phyloP scores from a whole-genome alignment of 2,113 vertebrate genomes.

The Dromaius novaehollandiae region DNA sequence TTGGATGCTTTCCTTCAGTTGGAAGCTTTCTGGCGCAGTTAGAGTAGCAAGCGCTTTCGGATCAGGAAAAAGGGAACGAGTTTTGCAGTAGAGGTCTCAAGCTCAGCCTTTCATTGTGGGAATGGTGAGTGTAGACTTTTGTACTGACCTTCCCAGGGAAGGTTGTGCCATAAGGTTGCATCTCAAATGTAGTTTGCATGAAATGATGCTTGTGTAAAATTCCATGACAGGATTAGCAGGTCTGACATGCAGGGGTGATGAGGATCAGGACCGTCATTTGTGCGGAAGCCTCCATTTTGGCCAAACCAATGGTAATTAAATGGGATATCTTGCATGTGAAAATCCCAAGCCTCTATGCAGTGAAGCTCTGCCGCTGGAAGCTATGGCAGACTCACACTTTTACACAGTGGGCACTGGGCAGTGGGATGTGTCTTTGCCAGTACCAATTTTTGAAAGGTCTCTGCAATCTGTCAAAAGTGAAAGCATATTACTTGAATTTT shows the following conservation, averaged over 20 bases:
- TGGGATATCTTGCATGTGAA: not conserved
- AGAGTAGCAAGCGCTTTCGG: not conserved
- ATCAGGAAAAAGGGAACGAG: not conserved
- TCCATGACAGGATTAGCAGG: too few relatives aligned
- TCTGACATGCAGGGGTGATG: not conserved
- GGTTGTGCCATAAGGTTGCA: too few relatives aligned
- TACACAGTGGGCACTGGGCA: not conserved
- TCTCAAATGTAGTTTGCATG: not conserved
- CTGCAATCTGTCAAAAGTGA: not conserved
- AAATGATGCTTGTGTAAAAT: not conserved
- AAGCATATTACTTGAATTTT: not conserved
- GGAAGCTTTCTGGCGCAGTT: not conserved
- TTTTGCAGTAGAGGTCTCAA: not conserved
- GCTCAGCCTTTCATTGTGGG: not conserved
- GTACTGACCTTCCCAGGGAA: too few relatives aligned
- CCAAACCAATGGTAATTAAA: not conserved
- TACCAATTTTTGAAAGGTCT: not conserved
- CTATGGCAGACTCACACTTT: not conserved
- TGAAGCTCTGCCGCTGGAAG: not conserved
- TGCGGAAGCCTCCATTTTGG: not conserved
- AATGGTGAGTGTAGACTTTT: too few relatives aligned
- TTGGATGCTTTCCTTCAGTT: not conserved
- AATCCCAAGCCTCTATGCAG: not conserved
- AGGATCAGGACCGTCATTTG: not conserved
- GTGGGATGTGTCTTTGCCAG: not conserved